phyloP scores from a whole-genome alignment of 2,888 invertebrate species.

The Portevinia maculata region DNA sequence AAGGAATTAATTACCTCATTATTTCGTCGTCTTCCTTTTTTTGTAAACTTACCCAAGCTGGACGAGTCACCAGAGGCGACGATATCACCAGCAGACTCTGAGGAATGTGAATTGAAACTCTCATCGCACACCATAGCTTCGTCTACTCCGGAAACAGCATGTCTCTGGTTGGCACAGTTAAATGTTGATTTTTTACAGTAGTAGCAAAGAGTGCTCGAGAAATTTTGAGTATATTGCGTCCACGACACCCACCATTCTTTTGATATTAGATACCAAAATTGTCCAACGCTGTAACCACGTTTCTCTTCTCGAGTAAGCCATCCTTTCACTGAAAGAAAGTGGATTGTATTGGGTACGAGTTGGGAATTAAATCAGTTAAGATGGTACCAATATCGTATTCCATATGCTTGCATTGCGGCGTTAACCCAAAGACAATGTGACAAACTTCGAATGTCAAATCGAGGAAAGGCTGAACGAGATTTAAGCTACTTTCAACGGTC shows the following conservation, averaged over 20 bases:
- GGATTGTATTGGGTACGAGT: background rate
- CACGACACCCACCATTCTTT: conserved; percentile 94
- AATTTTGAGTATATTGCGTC: conserved; percentile 87
- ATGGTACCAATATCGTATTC: conserved; percentile 89
- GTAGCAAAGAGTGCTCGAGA: conserved; percentile 82
- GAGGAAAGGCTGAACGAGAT: conserved; percentile 88
- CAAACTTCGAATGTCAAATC: conserved; percentile 91
- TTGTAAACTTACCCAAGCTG: conserved; percentile 78
- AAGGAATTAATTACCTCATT: no score
- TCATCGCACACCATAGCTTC: conserved; percentile 88
- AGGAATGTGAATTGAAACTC: conserved; percentile 87
- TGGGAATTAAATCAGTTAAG: background rate
- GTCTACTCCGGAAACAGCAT: conserved; percentile 82
- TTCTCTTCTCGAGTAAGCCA: conserved; percentile 92
- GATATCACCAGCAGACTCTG: conserved; percentile 87
- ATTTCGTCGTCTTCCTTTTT: background rate
- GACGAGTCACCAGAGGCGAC: conserved; percentile 85
- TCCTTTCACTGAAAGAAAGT: conserved; percentile 85
- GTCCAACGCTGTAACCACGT: conserved; percentile 90
- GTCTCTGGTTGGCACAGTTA: conserved; percentile 76
- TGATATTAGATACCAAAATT: conserved; percentile 94
- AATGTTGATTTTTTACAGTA: conserved; percentile 81
- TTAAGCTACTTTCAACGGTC: conserved; percentile 88
- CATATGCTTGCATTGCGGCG: conserved; percentile 91
- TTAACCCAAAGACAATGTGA: conserved; percentile 92